A percentile compares a stretch with the other conserved stretches of the same genome.
Conservation (phyloP, 92 coral and sea anemone genomes). For the Nematostella vectensis region DNA sequence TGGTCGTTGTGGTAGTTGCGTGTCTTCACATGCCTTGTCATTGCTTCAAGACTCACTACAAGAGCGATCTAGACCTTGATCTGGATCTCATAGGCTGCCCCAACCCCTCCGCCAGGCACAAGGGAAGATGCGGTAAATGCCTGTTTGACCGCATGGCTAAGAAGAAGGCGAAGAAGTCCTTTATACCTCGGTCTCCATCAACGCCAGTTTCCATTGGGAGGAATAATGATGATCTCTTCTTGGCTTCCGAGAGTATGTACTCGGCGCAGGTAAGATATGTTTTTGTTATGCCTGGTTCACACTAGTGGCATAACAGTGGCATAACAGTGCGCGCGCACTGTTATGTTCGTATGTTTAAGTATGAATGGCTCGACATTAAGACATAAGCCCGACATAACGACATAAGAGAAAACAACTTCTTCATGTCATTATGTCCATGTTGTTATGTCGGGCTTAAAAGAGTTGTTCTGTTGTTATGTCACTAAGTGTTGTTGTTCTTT, state of each 20-base stretch:
- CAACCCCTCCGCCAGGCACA: slow-evolving; percentile 23
- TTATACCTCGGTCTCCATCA: slow-evolving; percentile 4
- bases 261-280: slow-evolving; percentile 3
- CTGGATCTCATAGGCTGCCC: slow-evolving; percentile 33
- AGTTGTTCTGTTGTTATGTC: too few species aligned
- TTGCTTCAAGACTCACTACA: slow-evolving; percentile 11
- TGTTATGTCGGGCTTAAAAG: too few species aligned
- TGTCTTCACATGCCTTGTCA: slow-evolving; percentile 29
- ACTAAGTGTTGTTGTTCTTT: too few species aligned
- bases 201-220: slow-evolving; percentile 11
- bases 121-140: slow-evolving; percentile 33
- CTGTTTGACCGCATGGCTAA: slow-evolving; percentile 19
- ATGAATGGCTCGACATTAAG: too few species aligned
- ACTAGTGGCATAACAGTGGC: too few species aligned
- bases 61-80: slow-evolving; percentile 26
- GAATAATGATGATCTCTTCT: slow-evolving; percentile 26
- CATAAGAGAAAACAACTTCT: too few species aligned
- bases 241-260: slow-evolving; percentile 16
- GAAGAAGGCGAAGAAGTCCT: slow-evolving; percentile 15
- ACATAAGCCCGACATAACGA: too few species aligned
- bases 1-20: slow-evolving; percentile 18
- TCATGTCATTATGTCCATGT: too few species aligned
- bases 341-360: too few species aligned
- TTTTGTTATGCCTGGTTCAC: too few species aligned
- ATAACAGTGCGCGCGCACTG: too few species aligned